Percentiles rank a stretch among this genome's conserved stretches.
Evolutionary conservation across 2,888 invertebrate genomes (phyloP).

Genomic region (Macaria notata): DNA sequence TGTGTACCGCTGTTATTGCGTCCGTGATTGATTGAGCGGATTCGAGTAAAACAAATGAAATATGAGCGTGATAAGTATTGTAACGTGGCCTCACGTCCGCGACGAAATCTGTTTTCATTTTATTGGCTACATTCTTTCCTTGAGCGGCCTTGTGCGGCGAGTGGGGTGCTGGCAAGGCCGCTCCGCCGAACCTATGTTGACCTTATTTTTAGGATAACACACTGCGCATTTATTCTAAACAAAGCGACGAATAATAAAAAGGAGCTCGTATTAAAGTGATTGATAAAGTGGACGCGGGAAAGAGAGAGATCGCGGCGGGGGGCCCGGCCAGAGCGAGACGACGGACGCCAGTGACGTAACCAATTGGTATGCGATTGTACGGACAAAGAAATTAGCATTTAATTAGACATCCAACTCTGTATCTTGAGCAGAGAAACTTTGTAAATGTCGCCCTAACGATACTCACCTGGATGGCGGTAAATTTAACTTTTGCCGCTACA

Average conservation of each 20-base stretch:
- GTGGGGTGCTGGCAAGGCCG: conserved; percentile 39
- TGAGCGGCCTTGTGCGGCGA: conserved; percentile 34
- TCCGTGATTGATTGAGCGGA: conserved; percentile 13
- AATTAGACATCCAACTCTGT: conserved; percentile 36
- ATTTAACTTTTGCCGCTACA: conserved; percentile 1
- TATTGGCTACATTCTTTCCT: conserved; percentile 29
- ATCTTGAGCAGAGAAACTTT: conserved; percentile 24
- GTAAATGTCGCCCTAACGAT: conserved; percentile 15
- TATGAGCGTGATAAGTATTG: conserved; percentile 10
- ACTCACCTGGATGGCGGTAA: conserved; percentile 4
- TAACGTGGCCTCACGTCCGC: conserved; percentile 18
- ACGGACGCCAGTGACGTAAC: conserved; percentile 68
- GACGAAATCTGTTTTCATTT: conserved; percentile 23
- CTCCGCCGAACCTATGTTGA: conserved; percentile 43
- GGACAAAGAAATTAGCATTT: conserved; percentile 58
- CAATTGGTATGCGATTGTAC: conserved; percentile 66
- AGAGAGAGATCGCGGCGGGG: conserved; percentile 35
- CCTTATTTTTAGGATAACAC: conserved; percentile 47
- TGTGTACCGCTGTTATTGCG: conserved; percentile 16
- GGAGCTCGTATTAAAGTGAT: conserved; percentile 51
- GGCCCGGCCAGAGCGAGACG: conserved; percentile 32
- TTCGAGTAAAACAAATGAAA: conserved; percentile 20
- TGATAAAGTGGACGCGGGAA: conserved; percentile 51
- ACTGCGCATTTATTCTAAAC: conserved; percentile 35
- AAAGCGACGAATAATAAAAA: conserved; percentile 32